A percentile compares a stretch with the other conserved stretches of the same genome.
Evolutionary conservation across 1,140 invertebrate genomes (phyloP).

Genomic region (Cydia splendana): DNA sequence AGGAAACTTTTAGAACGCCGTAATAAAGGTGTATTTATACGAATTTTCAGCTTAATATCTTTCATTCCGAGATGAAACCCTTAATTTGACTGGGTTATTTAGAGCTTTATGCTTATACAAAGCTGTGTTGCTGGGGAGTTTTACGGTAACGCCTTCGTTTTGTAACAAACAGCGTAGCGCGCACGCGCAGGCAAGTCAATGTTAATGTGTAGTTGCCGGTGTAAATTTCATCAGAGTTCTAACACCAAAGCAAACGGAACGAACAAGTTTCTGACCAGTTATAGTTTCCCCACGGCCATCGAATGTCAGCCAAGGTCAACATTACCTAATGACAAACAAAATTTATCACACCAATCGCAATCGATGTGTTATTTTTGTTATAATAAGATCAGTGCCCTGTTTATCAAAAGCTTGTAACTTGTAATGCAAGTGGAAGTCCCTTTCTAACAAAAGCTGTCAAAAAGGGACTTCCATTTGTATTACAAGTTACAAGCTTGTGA

Average conservation of each 20-base stretch:
- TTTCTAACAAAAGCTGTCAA: too few species aligned
- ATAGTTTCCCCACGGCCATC: constrained; percentile 26
- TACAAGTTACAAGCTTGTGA: too few species aligned
- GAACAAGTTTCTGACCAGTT: constrained; percentile 34
- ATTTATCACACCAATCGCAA: constrained; percentile 1
- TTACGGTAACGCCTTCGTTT: not conserved
- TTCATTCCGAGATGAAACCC: too few species aligned
- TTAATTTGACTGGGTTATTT: too few species aligned
- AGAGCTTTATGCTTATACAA: too few species aligned
- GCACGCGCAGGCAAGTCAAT: constrained; percentile 3
- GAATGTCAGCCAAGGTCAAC: constrained; percentile 28
- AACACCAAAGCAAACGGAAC: constrained; percentile 29
- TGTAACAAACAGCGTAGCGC: not conserved
- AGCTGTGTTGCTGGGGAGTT: not conserved
- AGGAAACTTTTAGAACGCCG: too few species aligned
- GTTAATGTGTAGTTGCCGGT: constrained; percentile 1
- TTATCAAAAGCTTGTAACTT: too few species aligned
- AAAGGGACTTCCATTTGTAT: too few species aligned
- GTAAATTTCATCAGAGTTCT: constrained; percentile 31
- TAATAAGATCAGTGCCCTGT: constrained; percentile 18
- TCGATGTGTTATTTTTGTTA: not conserved
- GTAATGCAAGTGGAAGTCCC: too few species aligned
- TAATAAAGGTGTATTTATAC: too few species aligned
- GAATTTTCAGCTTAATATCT: too few species aligned
- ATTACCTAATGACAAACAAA: constrained; percentile 29